These are phyloP conservation scores for Danio rerio DNA, from an alignment of 2,113 vertebrate genomes.

Conservation along the genomic window GRCz12tu NC_133176.1:28594501-28595000, in stretches of 20 bases:
- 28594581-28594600: slow-evolving; percentile 29
- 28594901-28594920: too few relatives aligned
- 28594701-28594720: slow-evolving; percentile 16
- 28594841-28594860: not conserved
- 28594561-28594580: slow-evolving; percentile 35
- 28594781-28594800: too few relatives aligned
- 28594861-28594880: not conserved
- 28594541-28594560: slow-evolving; percentile 32
- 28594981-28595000: too few relatives aligned
- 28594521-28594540: slow-evolving; percentile 25
- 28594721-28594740: not conserved
- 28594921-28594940: too few relatives aligned
- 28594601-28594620: slow-evolving; percentile 36
- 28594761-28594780: too few relatives aligned
- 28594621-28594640: slow-evolving; percentile 17
- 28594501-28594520: slow-evolving; percentile 27
- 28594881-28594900: too few relatives aligned
- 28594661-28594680: not conserved
- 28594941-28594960: too few relatives aligned
- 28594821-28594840: too few relatives aligned
- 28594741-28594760: not conserved
- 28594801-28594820: too few relatives aligned
- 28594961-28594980: too few relatives aligned
- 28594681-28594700: slow-evolving; percentile 17
- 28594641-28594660: not conserved